Conservation (phyloP, 2,888 invertebrate species). For the Agapetus fuscipes region DNA sequence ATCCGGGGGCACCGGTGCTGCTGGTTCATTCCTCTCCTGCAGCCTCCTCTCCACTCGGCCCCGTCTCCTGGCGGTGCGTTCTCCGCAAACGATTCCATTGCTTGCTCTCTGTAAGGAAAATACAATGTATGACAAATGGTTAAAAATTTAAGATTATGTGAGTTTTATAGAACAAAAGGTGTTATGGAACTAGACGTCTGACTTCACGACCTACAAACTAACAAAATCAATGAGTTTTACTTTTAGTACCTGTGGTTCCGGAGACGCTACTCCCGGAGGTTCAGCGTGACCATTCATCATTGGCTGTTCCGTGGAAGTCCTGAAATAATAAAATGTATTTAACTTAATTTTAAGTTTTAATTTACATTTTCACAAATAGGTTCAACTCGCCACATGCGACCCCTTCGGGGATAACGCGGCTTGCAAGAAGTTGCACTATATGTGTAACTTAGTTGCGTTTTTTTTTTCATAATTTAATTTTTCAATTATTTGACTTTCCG, state of each 20-base stretch:
- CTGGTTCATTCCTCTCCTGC: slow-evolving; percentile 59
- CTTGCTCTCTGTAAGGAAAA: slow-evolving; percentile 11
- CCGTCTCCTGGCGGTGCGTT: slow-evolving; percentile 71
- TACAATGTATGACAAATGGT: slow-evolving; percentile 1
- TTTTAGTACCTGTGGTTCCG: slow-evolving; percentile 17
- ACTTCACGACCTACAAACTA: no score
- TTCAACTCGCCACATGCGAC: no score
- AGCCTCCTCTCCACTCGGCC: slow-evolving; percentile 79
- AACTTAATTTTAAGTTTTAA: no score
- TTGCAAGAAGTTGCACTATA: no score
- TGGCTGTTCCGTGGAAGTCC: slow-evolving; percentile 10
- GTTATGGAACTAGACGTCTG: not conserved
- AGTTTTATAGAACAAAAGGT: not conserved
- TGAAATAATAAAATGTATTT: slow-evolving; percentile 6
- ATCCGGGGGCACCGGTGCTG: slow-evolving; percentile 36
- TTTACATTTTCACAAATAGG: no score
- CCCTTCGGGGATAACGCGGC: no score
- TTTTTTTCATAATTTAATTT: no score
- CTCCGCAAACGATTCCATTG: slow-evolving; percentile 31
- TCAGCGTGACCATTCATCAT: slow-evolving; percentile 20
- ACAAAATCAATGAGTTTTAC: not conserved
- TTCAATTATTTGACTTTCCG: no score
- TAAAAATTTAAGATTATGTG: not conserved
- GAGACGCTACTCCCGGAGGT: slow-evolving; percentile 15
- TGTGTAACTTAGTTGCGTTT: no score